Evolutionary conservation across 2,888 invertebrate species (phyloP), one percentile per base, ranked within the genome.

Genomic region (Eudemis profundana): DNA sequence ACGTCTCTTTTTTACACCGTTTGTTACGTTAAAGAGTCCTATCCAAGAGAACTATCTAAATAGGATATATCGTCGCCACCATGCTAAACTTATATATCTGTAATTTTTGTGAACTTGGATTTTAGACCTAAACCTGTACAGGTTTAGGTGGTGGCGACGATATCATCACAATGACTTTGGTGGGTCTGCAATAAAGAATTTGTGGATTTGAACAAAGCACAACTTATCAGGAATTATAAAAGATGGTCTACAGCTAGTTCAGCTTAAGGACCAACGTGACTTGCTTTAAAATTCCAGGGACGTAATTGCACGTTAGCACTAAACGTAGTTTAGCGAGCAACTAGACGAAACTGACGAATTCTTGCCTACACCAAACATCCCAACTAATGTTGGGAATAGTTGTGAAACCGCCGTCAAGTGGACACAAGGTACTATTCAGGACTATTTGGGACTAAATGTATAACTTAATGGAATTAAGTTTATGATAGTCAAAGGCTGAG

Each of bases 301-400:
- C 46, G 17, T 46, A 38, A 46, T 27, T 53, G 33, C 46, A 27
- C 15, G 27, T 42, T 12, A 44, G 61, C 46, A 33, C 42, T 17
- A 56, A 44, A 4, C 29, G 19, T 57, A 21, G 46, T 49, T 57
- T 44, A 46, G 50, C 42, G 64, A 51, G 57, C 23, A 64, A 64
- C 57, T 50, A 23, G 57, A 23, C 17, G 50, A 57, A 57, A 57
- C 50, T 59, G 64, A 64, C 57, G 64, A 50, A 59, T 64, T 64
- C 64, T 57, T 23, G 51, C 54, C 27, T 15, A 17, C 15, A 44
- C 15, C 36, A 23, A 64, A 64, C 57, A 44, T 46, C 50, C 57
- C 50, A 46, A 64, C 36, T 59, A 59, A 64, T 59, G 57, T 59
- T 51, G 33, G 1, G 14, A 59, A 64, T 64, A 64, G 57, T 64